Percentiles rank a stretch among this genome's conserved stretches.
These are phyloP conservation scores for Bovichtus diacanthus DNA, from an alignment of 2,797 vertebrate genomes.

Conservation along the genomic window DNA sequence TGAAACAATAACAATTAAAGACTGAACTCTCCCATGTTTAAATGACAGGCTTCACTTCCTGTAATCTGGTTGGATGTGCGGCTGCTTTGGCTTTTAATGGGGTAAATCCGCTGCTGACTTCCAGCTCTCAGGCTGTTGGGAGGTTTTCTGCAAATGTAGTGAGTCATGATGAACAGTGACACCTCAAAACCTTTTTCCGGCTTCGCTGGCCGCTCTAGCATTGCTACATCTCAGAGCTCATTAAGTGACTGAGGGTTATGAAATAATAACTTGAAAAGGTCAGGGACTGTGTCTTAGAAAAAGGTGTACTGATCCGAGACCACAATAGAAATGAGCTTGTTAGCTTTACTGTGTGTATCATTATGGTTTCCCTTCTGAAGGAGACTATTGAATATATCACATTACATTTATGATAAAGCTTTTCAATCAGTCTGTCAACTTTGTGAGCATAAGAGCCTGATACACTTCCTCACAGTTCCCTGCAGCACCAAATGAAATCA, in stretches of 20 bases:
- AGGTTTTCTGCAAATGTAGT: slow-evolving; percentile 41
- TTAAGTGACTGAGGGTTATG: slow-evolving; percentile 61
- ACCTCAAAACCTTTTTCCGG: slow-evolving; percentile 25
- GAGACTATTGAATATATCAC: slow-evolving; percentile 28
- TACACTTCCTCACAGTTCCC: slow-evolving; percentile 1
- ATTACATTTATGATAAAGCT: slow-evolving; percentile 30
- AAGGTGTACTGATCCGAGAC: slow-evolving; percentile 49
- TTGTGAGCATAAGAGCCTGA: slow-evolving; percentile 8
- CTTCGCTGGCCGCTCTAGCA: slow-evolving; percentile 15
- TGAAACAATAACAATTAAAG: background rate
- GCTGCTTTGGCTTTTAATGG: background rate
- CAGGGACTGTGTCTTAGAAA: slow-evolving; percentile 41
- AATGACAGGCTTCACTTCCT: background rate
- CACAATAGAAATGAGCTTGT: slow-evolving; percentile 51
- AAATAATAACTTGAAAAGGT: slow-evolving; percentile 70
- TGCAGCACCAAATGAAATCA: too few species aligned
- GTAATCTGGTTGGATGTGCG: background rate
- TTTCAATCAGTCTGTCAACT: slow-evolving; percentile 30
- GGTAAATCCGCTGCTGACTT: slow-evolving; percentile 12
- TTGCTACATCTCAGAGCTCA: slow-evolving; percentile 55
- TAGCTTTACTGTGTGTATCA: slow-evolving; percentile 35
- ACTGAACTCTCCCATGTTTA: background rate
- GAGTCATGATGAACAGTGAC: slow-evolving; percentile 48
- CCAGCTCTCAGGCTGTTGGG: slow-evolving; percentile 19
- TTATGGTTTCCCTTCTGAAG: slow-evolving; percentile 16